These are phyloP conservation scores for Morelia viridis DNA, from an alignment of 2,797 vertebrate genomes.

Conservation along the genomic window DNA sequence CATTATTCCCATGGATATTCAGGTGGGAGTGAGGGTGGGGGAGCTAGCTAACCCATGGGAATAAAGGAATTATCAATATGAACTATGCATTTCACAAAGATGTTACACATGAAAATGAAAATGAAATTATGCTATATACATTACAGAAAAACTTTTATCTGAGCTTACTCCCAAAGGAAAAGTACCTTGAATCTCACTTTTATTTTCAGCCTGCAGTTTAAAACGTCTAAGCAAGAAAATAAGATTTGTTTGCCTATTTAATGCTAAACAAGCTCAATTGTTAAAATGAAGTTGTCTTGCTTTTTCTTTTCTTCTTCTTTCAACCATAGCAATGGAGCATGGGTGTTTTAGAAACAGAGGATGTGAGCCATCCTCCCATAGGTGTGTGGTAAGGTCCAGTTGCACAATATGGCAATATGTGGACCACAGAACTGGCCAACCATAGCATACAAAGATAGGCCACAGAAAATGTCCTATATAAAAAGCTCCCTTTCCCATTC, in stretches of 20 bases:
- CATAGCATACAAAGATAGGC: not conserved
- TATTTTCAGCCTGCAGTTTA: slow-evolving; percentile 57
- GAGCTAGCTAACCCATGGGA: not conserved
- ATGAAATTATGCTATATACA: slow-evolving; percentile 15
- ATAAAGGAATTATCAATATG: slow-evolving; percentile 5
- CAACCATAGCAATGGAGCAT: slow-evolving; percentile 66
- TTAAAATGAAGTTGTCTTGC: slow-evolving; percentile 56
- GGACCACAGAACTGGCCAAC: not conserved
- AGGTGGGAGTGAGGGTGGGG: not conserved
- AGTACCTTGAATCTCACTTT: slow-evolving; percentile 54
- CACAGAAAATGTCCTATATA: not conserved
- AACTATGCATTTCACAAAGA: not conserved
- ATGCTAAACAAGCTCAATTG: slow-evolving; percentile 54
- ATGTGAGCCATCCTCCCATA: not conserved
- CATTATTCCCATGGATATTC: not conserved
- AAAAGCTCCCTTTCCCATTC: too few species aligned
- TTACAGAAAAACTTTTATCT: slow-evolving; percentile 1
- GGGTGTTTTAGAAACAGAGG: not conserved
- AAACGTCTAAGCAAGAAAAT: slow-evolving; percentile 50
- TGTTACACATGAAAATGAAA: not conserved
- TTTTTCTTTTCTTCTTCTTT: slow-evolving; percentile 43
- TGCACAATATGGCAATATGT: too few species aligned
- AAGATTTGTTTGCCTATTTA: slow-evolving; percentile 61
- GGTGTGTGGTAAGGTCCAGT: not conserved
- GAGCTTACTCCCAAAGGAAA: slow-evolving; percentile 46